Percentiles rank a stretch among this genome's conserved stretches.
Conservation (phyloP, 2,797 vertebrate genomes). For the Geotria australis region DNA sequence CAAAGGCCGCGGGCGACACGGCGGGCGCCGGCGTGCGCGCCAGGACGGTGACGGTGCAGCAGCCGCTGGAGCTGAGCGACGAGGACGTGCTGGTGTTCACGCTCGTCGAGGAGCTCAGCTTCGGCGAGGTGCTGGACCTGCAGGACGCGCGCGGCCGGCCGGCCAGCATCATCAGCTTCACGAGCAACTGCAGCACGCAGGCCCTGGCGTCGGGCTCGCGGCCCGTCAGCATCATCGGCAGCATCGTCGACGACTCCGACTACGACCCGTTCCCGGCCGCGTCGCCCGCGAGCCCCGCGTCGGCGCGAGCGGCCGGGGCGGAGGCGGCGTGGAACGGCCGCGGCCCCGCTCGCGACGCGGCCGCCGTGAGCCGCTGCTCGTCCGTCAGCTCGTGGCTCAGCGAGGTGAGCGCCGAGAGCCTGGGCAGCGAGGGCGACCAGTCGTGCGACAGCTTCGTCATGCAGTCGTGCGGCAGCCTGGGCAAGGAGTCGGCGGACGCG, state of each 20-base stretch:
- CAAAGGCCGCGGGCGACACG: no score
- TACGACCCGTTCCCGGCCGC: slow-evolving; percentile 14
- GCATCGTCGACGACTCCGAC: slow-evolving; percentile 39
- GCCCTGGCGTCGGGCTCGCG: slow-evolving; percentile 26
- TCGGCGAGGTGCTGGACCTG: slow-evolving; percentile 32
- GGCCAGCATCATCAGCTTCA: slow-evolving; percentile 56
- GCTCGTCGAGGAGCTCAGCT: slow-evolving; percentile 70
- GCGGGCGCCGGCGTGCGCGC: slow-evolving; percentile 28
- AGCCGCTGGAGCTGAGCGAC: slow-evolving; percentile 59
- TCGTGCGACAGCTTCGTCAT: slow-evolving; percentile 33
- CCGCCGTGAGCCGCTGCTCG: slow-evolving; percentile 18
- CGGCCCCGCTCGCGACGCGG: no score
- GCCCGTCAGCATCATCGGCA: slow-evolving; percentile 75
- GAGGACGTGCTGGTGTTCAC: slow-evolving; percentile 89
- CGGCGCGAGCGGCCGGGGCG: slow-evolving; percentile 19
- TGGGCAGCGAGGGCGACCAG: slow-evolving; percentile 18
- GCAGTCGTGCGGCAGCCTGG: slow-evolving; percentile 17
- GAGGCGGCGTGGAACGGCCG: slow-evolving; percentile 14
- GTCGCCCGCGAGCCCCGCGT: slow-evolving; percentile 17
- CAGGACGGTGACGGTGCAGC: slow-evolving; percentile 71
- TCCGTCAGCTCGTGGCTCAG: slow-evolving; percentile 57
- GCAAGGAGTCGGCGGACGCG: slow-evolving; percentile 47
- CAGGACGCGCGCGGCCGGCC: slow-evolving; percentile 20
- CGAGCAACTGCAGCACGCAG: slow-evolving; percentile 36
- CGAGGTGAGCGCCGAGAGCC: slow-evolving; percentile 20